These are phyloP conservation scores for Tenthredo scrophulariae DNA, from an alignment of 2,888 invertebrate genomes.

Conservation along the genomic window DNA sequence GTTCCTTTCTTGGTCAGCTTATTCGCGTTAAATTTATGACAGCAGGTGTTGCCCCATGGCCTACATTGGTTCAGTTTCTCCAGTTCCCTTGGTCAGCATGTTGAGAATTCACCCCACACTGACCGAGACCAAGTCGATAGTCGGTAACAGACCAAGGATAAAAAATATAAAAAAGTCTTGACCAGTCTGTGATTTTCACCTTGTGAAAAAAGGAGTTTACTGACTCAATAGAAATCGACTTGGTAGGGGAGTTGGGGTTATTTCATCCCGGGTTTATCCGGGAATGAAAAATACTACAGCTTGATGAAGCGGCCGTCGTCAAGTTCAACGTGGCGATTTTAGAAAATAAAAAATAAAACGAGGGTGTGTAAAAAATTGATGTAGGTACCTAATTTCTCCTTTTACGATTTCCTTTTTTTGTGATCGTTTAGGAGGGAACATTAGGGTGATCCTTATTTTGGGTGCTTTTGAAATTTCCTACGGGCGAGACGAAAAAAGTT, in stretches of 20 bases:
- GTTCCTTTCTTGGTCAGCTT: slow-evolving; percentile 1
- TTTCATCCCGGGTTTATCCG: not conserved
- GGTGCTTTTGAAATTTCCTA: no score
- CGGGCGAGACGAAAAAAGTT: no score
- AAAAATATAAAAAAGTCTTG: not conserved
- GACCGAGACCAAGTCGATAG: not conserved
- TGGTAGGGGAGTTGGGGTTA: not conserved
- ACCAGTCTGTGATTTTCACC: not conserved
- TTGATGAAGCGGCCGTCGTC: not conserved
- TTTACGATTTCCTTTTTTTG: not conserved
- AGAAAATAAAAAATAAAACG: not conserved
- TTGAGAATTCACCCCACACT: not conserved
- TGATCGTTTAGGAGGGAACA: not conserved
- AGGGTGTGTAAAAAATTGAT: not conserved
- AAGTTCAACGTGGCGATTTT: not conserved
- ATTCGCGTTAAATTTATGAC: not conserved
- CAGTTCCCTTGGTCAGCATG: slow-evolving; percentile 5
- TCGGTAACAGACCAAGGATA: not conserved
- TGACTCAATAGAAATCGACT: not conserved
- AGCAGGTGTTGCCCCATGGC: not conserved
- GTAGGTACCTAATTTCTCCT: not conserved
- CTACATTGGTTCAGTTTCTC: not conserved
- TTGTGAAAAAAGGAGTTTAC: not conserved
- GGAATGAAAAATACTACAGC: not conserved
- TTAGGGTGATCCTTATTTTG: no score